Conservation (phyloP, 2,888 invertebrate genomes). For the Drosophila aldrichi region DNA sequence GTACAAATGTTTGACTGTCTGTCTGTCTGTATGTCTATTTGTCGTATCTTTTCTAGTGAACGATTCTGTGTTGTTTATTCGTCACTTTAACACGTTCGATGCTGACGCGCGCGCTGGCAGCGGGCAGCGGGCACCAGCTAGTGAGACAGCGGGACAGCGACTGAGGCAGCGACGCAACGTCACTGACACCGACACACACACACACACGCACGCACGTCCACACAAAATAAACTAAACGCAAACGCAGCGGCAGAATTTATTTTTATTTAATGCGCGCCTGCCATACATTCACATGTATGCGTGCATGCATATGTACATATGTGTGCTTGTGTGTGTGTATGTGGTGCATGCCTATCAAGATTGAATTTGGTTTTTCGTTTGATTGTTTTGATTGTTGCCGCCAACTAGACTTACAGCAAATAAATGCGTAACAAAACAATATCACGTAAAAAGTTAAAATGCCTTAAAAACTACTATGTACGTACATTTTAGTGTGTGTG, state of each 20-base stretch:
- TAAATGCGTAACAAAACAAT: slow-evolving; percentile 46
- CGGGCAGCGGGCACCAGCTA: not conserved
- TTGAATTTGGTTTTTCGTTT: slow-evolving; percentile 54
- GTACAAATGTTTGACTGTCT: slow-evolving; percentile 67
- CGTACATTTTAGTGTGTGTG: slow-evolving; percentile 44
- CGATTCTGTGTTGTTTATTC: slow-evolving; percentile 75
- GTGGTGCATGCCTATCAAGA: slow-evolving; percentile 57
- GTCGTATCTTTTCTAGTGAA: slow-evolving; percentile 69
- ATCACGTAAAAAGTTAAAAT: slow-evolving; percentile 37
- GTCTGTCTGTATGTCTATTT: slow-evolving; percentile 53
- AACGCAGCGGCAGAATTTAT: slow-evolving; percentile 60
- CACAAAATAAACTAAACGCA: slow-evolving; percentile 33
- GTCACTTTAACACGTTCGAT: slow-evolving; percentile 79
- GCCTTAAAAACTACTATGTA: slow-evolving; percentile 35
- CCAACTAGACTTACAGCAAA: slow-evolving; percentile 30
- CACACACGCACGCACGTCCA: slow-evolving; percentile 17
- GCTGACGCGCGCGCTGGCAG: slow-evolving; percentile 47
- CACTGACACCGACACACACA: slow-evolving; percentile 61
- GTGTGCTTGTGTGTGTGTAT: slow-evolving; percentile 14
- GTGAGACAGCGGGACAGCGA: slow-evolving; percentile 18
- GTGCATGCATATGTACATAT: slow-evolving; percentile 35
- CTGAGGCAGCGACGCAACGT: slow-evolving; percentile 52
- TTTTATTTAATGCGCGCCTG: slow-evolving; percentile 69
- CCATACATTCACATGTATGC: slow-evolving; percentile 41
- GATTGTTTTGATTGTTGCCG: slow-evolving; percentile 57